phyloP scores from a whole-genome alignment of 1,140 invertebrate genomes.

The Drosophila suzukii region DNA sequence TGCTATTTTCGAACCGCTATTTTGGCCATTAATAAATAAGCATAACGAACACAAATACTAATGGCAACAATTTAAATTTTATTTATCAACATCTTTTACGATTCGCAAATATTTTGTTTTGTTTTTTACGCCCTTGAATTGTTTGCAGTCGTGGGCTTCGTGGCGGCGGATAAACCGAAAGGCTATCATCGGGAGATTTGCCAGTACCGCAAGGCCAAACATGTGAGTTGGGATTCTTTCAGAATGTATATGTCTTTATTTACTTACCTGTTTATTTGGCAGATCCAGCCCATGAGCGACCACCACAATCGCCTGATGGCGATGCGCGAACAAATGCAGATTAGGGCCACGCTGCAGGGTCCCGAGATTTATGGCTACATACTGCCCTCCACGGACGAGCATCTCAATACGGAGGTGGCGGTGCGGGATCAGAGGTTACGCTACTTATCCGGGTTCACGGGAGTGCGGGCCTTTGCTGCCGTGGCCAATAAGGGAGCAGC shows the following conservation, averaged over 20 bases:
- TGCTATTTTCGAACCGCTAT: slow-evolving; percentile 54
- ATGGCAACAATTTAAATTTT: slow-evolving; percentile 57
- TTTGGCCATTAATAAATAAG: slow-evolving; percentile 56
- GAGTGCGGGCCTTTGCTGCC: slow-evolving; percentile 91
- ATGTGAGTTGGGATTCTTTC: slow-evolving; percentile 43
- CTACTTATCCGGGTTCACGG: slow-evolving; percentile 95
- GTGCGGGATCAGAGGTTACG: slow-evolving; percentile 91
- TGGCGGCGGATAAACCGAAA: slow-evolving; percentile 47
- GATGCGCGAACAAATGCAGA: slow-evolving; percentile 89
- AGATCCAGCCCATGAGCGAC: slow-evolving; percentile 77
- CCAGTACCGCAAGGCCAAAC: slow-evolving; percentile 67
- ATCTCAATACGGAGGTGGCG: slow-evolving; percentile 90
- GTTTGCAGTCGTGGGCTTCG: slow-evolving; percentile 36
- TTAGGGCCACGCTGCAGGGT: slow-evolving; percentile 87
- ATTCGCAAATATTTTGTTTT: slow-evolving; percentile 44
- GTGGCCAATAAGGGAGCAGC: slow-evolving; percentile 91
- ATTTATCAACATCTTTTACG: slow-evolving; percentile 63
- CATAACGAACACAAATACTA: slow-evolving; percentile 50
- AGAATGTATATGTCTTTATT: not conserved
- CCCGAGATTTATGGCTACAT: slow-evolving; percentile 90
- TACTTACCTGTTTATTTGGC: not conserved
- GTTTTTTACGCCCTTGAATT: slow-evolving; percentile 25
- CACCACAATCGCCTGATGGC: slow-evolving; percentile 85
- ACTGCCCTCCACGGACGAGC: slow-evolving; percentile 91
- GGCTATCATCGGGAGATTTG: slow-evolving; percentile 75